Conservation (phyloP, 1,140 invertebrate species). For the Drosophila mayri region DNA sequence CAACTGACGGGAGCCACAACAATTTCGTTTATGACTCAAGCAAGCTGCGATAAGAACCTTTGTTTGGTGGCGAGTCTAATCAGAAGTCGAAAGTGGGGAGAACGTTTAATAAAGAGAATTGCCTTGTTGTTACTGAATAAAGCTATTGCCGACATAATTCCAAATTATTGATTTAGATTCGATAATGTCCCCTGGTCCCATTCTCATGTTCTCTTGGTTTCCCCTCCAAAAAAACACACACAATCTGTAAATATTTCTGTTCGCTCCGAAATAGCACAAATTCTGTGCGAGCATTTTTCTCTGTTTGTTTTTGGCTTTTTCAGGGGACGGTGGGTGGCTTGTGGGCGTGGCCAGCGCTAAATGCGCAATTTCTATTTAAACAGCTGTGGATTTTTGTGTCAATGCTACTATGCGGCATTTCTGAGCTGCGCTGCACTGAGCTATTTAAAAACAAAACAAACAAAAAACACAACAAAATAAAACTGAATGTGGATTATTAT, state of each 20-base stretch:
- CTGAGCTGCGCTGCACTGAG: constrained; percentile 49
- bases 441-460: constrained; percentile 39
- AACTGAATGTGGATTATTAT: constrained; percentile 18
- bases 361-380: constrained; percentile 79
- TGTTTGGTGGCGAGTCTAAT: constrained; percentile 19
- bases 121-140: background rate
- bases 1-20: constrained; percentile 5
- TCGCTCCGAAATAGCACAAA: constrained; percentile 50
- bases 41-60: constrained; percentile 11
- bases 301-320: constrained; percentile 64
- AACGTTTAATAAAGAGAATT: constrained; percentile 21
- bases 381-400: constrained; percentile 68
- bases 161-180: constrained; percentile 35
- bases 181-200: constrained; percentile 3
- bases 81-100: constrained; percentile 18
- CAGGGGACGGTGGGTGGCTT: constrained; percentile 26
- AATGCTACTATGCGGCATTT: constrained; percentile 49
- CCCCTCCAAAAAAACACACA: constrained; percentile 6
- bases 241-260: constrained; percentile 73
- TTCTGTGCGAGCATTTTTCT: constrained; percentile 58
- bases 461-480: constrained; percentile 13
- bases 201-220: background rate
- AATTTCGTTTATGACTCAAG: constrained; percentile 40
- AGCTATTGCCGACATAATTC: constrained; percentile 14
- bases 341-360: constrained; percentile 33